Percentiles rank a stretch among this genome's conserved stretches.
Conservation (phyloP, 2,888 invertebrate species). For the Pachymerium ferrugineum region DNA sequence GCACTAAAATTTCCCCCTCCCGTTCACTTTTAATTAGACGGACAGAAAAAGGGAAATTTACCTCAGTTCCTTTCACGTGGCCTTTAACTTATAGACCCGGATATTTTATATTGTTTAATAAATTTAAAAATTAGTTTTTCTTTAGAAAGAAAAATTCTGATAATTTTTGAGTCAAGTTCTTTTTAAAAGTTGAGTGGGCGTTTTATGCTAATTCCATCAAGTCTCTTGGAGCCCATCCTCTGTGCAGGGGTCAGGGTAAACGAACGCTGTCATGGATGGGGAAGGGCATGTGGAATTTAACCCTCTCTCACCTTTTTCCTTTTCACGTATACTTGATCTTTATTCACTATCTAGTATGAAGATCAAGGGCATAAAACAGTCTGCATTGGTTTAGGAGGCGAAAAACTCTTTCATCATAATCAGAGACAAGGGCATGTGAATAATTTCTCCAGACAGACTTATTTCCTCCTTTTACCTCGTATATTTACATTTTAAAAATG, state of each 20-base stretch:
- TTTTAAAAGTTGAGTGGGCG: not conserved
- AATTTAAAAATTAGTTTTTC: not conserved
- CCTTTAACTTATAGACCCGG: not conserved
- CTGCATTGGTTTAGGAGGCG: not conserved
- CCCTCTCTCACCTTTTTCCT: slow-evolving; percentile 17
- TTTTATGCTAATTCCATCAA: not conserved
- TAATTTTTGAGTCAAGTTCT: too few species aligned
- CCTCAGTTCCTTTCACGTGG: not conserved
- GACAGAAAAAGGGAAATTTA: slow-evolving; percentile 15
- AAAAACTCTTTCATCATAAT: not conserved
- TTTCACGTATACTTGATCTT: slow-evolving; percentile 1
- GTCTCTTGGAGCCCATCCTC: not conserved
- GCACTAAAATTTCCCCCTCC: not conserved
- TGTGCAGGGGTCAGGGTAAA: slow-evolving; percentile 17
- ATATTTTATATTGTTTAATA: too few species aligned
- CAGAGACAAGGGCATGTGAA: not conserved
- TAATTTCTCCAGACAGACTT: not conserved
- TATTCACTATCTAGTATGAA: slow-evolving; percentile 11
- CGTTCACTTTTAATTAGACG: not conserved
- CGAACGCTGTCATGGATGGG: slow-evolving; percentile 8
- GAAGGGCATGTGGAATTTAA: slow-evolving; percentile 10
- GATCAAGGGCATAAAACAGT: slow-evolving; percentile 10
- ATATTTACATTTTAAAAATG: not conserved
- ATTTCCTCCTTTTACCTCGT: not conserved
- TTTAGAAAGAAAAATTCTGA: not conserved